A percentile compares a stretch with the other conserved stretches of the same genome.
Evolutionary conservation across 2,797 vertebrate species (phyloP).

Genomic region (Danionella dracula): DNA sequence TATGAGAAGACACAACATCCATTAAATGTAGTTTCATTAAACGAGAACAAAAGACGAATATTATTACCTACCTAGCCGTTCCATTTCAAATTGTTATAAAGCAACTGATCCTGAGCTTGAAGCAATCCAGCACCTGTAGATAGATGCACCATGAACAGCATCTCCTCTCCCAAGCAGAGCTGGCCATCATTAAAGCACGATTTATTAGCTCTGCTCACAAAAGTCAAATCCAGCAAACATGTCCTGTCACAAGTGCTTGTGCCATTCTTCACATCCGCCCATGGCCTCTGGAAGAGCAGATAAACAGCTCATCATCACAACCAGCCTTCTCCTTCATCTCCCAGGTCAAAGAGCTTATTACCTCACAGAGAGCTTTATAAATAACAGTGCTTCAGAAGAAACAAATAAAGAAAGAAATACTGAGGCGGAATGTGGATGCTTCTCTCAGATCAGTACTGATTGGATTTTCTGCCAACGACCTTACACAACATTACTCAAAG

Average conservation of each 20-base stretch:
- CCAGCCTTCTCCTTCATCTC: constrained; percentile 35
- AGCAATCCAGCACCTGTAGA: not conserved
- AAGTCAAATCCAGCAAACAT: constrained; percentile 40
- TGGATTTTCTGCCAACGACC: not conserved
- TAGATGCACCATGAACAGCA: not conserved
- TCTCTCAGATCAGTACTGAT: not conserved
- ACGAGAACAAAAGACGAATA: too few relatives aligned
- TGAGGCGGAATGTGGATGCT: not conserved
- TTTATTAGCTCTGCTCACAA: constrained; percentile 43
- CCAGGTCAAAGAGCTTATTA: constrained; percentile 42
- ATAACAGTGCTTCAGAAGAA: constrained; percentile 27
- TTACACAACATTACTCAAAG: not conserved
- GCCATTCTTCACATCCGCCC: constrained; percentile 34
- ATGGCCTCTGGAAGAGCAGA: constrained; percentile 40
- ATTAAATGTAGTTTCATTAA: too few relatives aligned
- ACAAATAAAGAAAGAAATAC: constrained; percentile 27
- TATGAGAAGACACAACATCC: too few relatives aligned
- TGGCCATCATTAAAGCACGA: constrained; percentile 5
- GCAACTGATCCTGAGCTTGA: too few relatives aligned
- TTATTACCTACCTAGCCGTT: not conserved
- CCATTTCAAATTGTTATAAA: not conserved
- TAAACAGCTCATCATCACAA: constrained; percentile 40
- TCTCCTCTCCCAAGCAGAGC: constrained; percentile 14
- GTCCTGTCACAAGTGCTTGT: constrained; percentile 12
- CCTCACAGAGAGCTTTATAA: constrained; percentile 29